A percentile compares a stretch with the other conserved stretches of the same genome.
phyloP scores from a whole-genome alignment of 2,888 invertebrate species.

The Archips crataeganus region DNA sequence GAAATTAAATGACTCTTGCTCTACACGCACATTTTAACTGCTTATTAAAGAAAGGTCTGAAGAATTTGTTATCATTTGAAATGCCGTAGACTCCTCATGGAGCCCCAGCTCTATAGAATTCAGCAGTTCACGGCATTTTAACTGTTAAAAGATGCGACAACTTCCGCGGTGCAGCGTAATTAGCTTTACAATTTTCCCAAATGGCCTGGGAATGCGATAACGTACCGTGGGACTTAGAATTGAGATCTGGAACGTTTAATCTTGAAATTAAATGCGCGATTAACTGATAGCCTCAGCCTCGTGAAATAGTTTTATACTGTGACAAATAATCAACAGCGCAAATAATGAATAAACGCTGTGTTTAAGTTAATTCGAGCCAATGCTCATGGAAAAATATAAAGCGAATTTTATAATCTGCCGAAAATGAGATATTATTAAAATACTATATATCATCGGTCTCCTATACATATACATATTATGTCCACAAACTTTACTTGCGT shows the following conservation, averaged over 20 bases:
- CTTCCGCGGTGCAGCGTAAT: constrained; percentile 44
- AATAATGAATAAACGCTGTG: neutral
- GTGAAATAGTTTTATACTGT: constrained; percentile 1
- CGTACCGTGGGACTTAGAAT: constrained; percentile 44
- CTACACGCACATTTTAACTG: constrained; percentile 27
- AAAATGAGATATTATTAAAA: too few species aligned
- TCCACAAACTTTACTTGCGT: too few species aligned
- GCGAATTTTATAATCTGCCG: too few species aligned
- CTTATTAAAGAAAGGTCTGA: constrained; percentile 14
- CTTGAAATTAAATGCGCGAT: constrained; percentile 19
- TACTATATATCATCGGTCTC: too few species aligned
- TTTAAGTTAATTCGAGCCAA: neutral
- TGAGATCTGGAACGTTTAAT: constrained; percentile 29
- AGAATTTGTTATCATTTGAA: constrained; percentile 11
- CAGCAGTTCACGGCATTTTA: constrained; percentile 19
- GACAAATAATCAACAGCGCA: neutral
- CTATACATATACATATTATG: too few species aligned
- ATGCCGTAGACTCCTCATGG: constrained; percentile 14
- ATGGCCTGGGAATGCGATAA: constrained; percentile 46
- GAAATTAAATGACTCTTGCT: constrained; percentile 28
- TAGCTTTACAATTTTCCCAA: constrained; percentile 45
- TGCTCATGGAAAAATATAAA: too few species aligned
- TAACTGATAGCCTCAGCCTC: neutral
- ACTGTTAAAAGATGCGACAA: constrained; percentile 35
- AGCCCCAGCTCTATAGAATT: constrained; percentile 17